Conservation (phyloP, 1,140 invertebrate species). For the Danaus melanippus region DNA sequence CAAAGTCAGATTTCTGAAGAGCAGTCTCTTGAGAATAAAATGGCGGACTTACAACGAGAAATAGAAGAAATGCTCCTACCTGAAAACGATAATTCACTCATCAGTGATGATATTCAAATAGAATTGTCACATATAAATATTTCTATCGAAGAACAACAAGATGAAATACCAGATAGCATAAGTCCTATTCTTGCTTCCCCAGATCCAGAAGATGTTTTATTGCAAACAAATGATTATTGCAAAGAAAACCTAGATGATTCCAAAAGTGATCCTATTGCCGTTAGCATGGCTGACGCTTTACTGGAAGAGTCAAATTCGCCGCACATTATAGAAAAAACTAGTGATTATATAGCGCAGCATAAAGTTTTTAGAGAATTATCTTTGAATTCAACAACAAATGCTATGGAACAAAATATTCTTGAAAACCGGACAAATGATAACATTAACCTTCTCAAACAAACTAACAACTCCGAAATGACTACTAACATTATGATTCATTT, state of each 20-base stretch:
- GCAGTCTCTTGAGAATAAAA: slow-evolving; percentile 61
- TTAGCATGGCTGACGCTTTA: too few relatives aligned
- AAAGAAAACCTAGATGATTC: too few relatives aligned
- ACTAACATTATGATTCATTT: slow-evolving; percentile 42
- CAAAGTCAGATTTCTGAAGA: slow-evolving; percentile 36
- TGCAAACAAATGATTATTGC: too few relatives aligned
- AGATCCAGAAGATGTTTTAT: slow-evolving; percentile 36
- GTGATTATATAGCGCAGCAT: neutral
- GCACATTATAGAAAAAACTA: neutral
- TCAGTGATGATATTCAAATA: slow-evolving; percentile 43
- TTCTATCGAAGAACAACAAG: slow-evolving; percentile 43
- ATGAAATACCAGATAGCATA: slow-evolving; percentile 47
- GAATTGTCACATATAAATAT: slow-evolving; percentile 42
- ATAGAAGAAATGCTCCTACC: slow-evolving; percentile 65
- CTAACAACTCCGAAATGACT: slow-evolving; percentile 29
- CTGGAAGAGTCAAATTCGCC: too few relatives aligned
- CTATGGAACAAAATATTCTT: neutral
- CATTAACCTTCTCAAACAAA: slow-evolving; percentile 12
- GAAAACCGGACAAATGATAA: neutral
- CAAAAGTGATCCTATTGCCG: too few relatives aligned
- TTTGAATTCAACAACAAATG: neutral
- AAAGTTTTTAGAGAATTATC: neutral
- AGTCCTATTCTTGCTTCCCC: slow-evolving; percentile 50
- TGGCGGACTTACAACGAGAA: slow-evolving; percentile 65
- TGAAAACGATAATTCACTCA: slow-evolving; percentile 53